Base-by-base conservation (phyloP, 23 tunicate genomes). In the Clavelina lepadiformis region DNA sequence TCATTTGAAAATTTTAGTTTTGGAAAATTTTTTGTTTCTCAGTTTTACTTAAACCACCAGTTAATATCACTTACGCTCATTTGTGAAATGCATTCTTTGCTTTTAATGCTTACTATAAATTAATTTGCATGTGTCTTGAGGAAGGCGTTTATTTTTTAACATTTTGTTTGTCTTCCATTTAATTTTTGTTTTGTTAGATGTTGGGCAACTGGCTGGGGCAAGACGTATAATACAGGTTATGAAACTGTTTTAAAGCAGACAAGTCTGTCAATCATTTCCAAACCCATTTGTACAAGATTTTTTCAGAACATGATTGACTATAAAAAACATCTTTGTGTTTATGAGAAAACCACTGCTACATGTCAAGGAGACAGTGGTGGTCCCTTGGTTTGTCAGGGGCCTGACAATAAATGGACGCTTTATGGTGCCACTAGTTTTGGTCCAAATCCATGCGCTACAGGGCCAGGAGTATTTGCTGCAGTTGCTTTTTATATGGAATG, bases 121-220 rank as follows among this genome's bases (percentile, higher is more conserved):
- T n/a, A n/a, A n/a, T n/a, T n/a, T n/a, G n/a, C n/a, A n/a, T n/a
- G n/a, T n/a, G n/a, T n/a, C n/a, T n/a, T n/a, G n/a, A n/a, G n/a
- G n/a, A n/a, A n/a, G n/a, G n/a, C n/a, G n/a, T n/a, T n/a, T n/a
- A n/a, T n/a, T n/a, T n/a, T n/a, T n/a, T n/a, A n/a, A n/a, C n/a
- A n/a, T n/a, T n/a, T n/a, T n/a, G n/a, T n/a, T n/a, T n/a, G n/a
- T n/a, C n/a, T n/a, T n/a, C n/a, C n/a, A 54, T 21, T 21, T 8
- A 20, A 11, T 20, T 8, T 46, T 46, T 0, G 7, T 45, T 44
- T 38, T 75, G 34, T 38, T 46, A 84, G 93, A 21, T 84, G 93
- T 72, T 84, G 93, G 93, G 68, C 74, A 13, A 51, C 73, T 24
- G 93, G 93, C 13, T 76, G 93, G 93, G 93, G 93, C n/a, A 69